These are phyloP conservation scores for Thecophora atra DNA, from an alignment of 2,888 invertebrate genomes.

Conservation along the genomic window DNA sequence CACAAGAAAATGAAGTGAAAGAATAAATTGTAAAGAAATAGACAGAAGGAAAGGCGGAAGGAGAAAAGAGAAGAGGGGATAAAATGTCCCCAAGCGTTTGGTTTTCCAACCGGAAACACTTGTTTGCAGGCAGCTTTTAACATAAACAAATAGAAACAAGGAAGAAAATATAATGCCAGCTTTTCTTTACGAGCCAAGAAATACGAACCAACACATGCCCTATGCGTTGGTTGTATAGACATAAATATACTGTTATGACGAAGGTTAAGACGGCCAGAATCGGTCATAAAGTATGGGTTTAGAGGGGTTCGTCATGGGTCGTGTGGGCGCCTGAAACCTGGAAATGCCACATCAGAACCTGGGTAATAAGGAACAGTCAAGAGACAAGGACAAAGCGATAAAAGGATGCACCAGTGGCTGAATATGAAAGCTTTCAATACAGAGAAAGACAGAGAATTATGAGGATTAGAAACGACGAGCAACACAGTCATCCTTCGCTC, in stretches of 20 bases:
- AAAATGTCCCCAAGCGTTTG: conserved; percentile 27
- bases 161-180: conserved; percentile 47
- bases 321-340: not conserved
- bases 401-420: conserved; percentile 12
- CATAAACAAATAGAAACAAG: conserved; percentile 46
- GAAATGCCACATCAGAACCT: conserved; percentile 29
- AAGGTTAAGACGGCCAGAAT: not conserved
- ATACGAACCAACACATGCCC: not conserved
- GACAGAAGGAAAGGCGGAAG: conserved; percentile 44
- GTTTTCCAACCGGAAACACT: conserved; percentile 40
- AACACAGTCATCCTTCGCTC: not conserved
- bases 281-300: not conserved
- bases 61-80: conserved; percentile 31
- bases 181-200: conserved; percentile 5
- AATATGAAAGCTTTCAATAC: not conserved
- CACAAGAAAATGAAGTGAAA: conserved; percentile 61
- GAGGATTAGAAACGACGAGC: conserved; percentile 9
- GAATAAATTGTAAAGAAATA: conserved; percentile 46
- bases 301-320: not conserved
- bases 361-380: not conserved
- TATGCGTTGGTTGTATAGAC: not conserved
- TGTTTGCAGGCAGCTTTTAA: conserved; percentile 39
- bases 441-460: conserved; percentile 18
- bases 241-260: no score
- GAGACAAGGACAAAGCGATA: not conserved